Percentiles rank a stretch among this genome's conserved stretches.
These are phyloP conservation scores for Marasmarcha lunaedactyla DNA, from an alignment of 2,888 invertebrate species.

Conservation along the genomic window DNA sequence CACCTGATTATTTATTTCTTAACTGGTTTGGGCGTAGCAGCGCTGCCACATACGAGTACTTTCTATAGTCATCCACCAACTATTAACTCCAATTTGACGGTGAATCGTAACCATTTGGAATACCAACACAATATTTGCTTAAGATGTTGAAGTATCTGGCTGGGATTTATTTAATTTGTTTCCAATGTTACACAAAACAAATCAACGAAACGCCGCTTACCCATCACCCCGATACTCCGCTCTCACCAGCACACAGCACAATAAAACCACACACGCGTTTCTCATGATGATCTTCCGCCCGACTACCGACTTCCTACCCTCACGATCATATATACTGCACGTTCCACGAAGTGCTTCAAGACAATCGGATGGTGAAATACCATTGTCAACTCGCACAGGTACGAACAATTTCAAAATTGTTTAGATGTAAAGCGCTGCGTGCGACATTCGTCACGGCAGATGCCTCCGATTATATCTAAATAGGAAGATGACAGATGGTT, in stretches of 20 bases:
- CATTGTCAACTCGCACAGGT: constrained; percentile 34
- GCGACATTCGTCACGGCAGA: not conserved
- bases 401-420: not conserved
- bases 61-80: no score
- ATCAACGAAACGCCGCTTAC: no score
- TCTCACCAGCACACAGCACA: constrained; percentile 17
- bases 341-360: constrained; percentile 47
- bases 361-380: constrained; percentile 62
- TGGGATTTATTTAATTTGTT: no score
- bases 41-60: no score
- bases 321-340: constrained; percentile 49
- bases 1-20: no score
- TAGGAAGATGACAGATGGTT: no score
- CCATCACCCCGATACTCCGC: constrained; percentile 50
- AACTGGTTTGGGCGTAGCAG: no score
- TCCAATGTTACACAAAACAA: no score
- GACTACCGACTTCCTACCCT: constrained; percentile 36
- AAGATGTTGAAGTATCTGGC: no score
- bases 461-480: not conserved
- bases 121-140: no score
- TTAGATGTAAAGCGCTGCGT: not conserved
- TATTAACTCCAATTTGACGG: no score
- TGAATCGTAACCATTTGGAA: no score
- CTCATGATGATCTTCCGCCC: constrained; percentile 34
- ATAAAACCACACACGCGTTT: constrained; percentile 19